phyloP scores from a whole-genome alignment of 1,140 invertebrate genomes.

The Probaryconus sp. region DNA sequence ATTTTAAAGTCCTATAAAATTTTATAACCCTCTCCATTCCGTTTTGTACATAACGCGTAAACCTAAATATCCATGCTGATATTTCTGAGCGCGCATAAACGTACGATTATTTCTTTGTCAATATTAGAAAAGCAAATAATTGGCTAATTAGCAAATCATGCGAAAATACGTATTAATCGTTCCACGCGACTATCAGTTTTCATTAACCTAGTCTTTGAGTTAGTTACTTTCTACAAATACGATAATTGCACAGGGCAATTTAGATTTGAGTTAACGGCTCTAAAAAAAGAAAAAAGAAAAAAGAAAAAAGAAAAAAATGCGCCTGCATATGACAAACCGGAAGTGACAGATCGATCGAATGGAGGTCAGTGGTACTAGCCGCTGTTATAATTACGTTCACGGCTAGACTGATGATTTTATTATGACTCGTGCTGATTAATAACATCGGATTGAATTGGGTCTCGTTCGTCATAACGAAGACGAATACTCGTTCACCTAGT shows the following conservation, averaged over 20 bases:
- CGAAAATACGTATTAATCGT: slow-evolving; percentile 33
- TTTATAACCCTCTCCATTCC: too few species aligned
- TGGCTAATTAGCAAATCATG: slow-evolving; percentile 51
- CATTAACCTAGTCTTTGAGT: slow-evolving; percentile 55
- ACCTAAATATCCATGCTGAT: too few species aligned
- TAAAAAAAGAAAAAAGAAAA: slow-evolving; percentile 1
- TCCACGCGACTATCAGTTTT: slow-evolving; percentile 43
- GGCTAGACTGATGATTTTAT: slow-evolving; percentile 59
- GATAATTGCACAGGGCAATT: slow-evolving; percentile 47
- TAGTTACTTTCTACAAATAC: slow-evolving; percentile 54
- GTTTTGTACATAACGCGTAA: too few species aligned
- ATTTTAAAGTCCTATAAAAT: too few species aligned
- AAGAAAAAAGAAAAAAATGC: slow-evolving; percentile 30
- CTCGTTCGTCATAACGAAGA: slow-evolving; percentile 35
- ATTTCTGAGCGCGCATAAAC: too few species aligned
- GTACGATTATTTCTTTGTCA: not conserved
- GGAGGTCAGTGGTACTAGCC: slow-evolving; percentile 56
- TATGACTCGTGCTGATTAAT: slow-evolving; percentile 60
- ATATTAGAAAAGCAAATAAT: slow-evolving; percentile 18
- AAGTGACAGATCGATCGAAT: slow-evolving; percentile 51
- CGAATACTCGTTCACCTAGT: slow-evolving; percentile 48
- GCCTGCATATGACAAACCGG: slow-evolving; percentile 55
- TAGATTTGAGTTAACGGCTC: slow-evolving; percentile 19
- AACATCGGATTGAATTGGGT: slow-evolving; percentile 39
- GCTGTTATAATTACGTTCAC: slow-evolving; percentile 54